A percentile compares a stretch with the other conserved stretches of the same genome.
These are phyloP conservation scores for Halcyon badia DNA, from an alignment of 2,797 vertebrate species.

Conservation along the genomic window DNA sequence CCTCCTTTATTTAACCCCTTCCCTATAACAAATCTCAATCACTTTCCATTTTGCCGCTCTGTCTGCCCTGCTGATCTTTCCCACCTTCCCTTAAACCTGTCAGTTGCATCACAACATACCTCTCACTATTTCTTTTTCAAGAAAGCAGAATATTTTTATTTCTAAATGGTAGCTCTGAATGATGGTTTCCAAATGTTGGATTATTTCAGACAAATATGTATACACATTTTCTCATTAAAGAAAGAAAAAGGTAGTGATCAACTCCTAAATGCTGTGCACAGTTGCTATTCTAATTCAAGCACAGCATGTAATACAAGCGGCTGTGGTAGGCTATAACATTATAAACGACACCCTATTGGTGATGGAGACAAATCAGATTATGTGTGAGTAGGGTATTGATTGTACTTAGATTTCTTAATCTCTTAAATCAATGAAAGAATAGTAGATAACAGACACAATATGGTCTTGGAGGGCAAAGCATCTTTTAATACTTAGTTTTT, in stretches of 20 bases:
- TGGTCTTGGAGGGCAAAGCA: background rate
- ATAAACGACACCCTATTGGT: background rate
- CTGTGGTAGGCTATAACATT: background rate
- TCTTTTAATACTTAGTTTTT: constrained; percentile 8
- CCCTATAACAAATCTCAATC: background rate
- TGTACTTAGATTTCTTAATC: constrained; percentile 58
- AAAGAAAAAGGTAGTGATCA: background rate
- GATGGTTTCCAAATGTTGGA: background rate
- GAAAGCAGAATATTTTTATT: background rate
- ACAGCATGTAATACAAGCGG: background rate
- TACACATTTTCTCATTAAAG: background rate
- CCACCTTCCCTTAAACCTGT: background rate
- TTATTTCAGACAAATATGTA: background rate
- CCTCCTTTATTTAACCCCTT: background rate
- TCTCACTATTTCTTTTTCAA: background rate
- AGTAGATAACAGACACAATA: background rate
- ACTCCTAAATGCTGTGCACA: background rate
- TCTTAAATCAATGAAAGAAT: constrained; percentile 29
- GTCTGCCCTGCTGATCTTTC: rapidly evolving
- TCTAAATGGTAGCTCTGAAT: background rate
- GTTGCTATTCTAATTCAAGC: constrained; percentile 37
- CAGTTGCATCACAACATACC: background rate
- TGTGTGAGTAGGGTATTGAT: constrained; percentile 25
- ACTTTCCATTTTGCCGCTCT: rapidly evolving
- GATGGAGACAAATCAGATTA: constrained; percentile 52